Evolutionary conservation across 1,140 invertebrate genomes (phyloP).

Genomic region (Marisa cornuarietis): DNA sequence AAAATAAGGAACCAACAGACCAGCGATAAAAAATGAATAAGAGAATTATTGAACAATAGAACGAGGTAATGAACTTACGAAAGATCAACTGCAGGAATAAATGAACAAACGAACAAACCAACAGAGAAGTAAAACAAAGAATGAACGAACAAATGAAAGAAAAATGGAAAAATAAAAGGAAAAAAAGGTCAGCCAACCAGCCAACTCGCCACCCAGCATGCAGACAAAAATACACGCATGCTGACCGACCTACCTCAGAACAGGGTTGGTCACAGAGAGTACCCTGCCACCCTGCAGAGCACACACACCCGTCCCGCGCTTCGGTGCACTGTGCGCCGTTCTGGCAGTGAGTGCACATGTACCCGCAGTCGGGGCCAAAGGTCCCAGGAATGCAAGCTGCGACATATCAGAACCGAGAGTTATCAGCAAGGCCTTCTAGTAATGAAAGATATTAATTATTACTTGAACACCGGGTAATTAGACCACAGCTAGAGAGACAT

Average conservation of each 20-base stretch:
- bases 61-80: too few species aligned
- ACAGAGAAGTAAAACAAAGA: not conserved
- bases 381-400: conserved; percentile 58
- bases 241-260: conserved; percentile 57
- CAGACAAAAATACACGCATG: too few species aligned
- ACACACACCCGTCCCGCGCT: conserved; percentile 56
- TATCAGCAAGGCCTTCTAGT: not conserved
- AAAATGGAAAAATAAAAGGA: too few species aligned
- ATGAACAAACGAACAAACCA: too few species aligned
- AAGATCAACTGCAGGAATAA: too few species aligned
- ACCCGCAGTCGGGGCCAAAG: conserved; percentile 62
- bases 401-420: conserved; percentile 2
- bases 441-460: not conserved
- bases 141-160: not conserved
- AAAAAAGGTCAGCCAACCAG: too few species aligned
- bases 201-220: too few species aligned
- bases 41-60: not conserved
- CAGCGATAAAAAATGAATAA: not conserved
- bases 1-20: not conserved
- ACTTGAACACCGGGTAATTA: not conserved
- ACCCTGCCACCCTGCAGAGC: conserved; percentile 60
- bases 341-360: conserved; percentile 56
- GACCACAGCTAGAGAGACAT: too few species aligned
- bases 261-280: conserved; percentile 62
- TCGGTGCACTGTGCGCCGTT: conserved; percentile 61